Evolutionary conservation across 2,113 vertebrate species (phyloP).

Genomic region (human): GRCh38 chr20:60160501-60161000

Average conservation of each 20-base stretch:
- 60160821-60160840: neutral
- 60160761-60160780: no score
- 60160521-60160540: neutral
- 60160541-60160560: neutral
- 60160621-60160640: neutral
- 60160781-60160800: accelerated
- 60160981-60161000: neutral
- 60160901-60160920: neutral
- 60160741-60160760: neutral
- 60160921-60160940: neutral
- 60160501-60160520: accelerated
- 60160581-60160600: neutral
- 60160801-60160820: no score
- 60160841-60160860: neutral
- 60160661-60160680: neutral
- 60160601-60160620: neutral
- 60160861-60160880: neutral
- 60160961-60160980: neutral
- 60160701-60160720: accelerated
- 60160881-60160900: neutral
- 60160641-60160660: neutral
- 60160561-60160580: neutral
- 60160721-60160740: accelerated
- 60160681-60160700: neutral
- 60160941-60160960: neutral